phyloP scores from a whole-genome alignment of 2,888 invertebrate genomes.

The Tenthredo mesomela region DNA sequence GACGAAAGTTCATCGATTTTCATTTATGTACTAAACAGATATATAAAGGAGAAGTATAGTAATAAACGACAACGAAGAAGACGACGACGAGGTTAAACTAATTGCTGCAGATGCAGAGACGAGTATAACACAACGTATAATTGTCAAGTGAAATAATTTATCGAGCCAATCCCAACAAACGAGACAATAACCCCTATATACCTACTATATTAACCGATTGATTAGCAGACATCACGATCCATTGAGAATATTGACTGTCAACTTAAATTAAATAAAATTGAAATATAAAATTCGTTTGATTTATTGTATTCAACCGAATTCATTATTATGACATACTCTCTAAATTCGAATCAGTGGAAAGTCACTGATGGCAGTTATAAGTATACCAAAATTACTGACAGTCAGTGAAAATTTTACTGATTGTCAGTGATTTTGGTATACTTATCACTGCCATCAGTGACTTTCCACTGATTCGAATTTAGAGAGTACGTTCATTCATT shows the following conservation, averaged over 20 bases:
- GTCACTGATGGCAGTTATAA: too few relatives aligned
- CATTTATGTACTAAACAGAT: too few relatives aligned
- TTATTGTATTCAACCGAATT: neutral
- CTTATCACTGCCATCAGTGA: too few relatives aligned
- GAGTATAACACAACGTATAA: neutral
- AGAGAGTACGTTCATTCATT: too few relatives aligned
- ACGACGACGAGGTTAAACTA: neutral
- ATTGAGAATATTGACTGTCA: neutral
- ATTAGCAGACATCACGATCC: neutral
- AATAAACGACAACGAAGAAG: neutral
- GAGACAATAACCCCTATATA: constrained; percentile 10
- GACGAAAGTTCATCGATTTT: too few relatives aligned
- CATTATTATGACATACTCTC: neutral
- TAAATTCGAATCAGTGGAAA: too few relatives aligned
- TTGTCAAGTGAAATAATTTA: constrained; percentile 14
- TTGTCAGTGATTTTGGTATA: too few relatives aligned
- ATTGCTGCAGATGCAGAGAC: neutral
- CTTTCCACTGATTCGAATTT: too few relatives aligned
- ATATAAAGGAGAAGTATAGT: too few relatives aligned
- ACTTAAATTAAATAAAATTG: neutral
- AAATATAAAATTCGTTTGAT: neutral
- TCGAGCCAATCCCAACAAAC: neutral
- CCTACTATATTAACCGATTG: neutral
- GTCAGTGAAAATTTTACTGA: too few relatives aligned
- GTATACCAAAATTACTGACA: too few relatives aligned